Conservation (phyloP, 1,140 invertebrate genomes). For the Chymomyza costata region DNA sequence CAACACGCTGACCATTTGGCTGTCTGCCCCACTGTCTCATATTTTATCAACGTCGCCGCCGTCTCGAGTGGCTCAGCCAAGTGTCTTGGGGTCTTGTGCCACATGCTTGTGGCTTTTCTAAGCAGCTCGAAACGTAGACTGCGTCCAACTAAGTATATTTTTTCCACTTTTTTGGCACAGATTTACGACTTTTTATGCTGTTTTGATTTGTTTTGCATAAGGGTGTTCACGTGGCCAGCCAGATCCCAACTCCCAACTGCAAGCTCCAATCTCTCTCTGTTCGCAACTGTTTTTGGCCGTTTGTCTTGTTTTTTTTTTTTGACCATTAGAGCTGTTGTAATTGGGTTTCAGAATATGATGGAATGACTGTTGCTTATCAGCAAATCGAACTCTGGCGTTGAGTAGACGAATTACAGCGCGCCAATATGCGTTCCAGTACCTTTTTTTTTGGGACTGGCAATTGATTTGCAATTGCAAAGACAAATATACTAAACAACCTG, state of each 20-base stretch:
- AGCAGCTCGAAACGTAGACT: no score
- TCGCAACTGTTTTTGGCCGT: conserved; percentile 61
- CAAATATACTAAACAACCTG: no score
- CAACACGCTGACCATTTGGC: conserved; percentile 38
- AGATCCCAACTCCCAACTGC: conserved; percentile 7
- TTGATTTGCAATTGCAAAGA: no score
- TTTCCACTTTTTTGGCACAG: conserved; percentile 48
- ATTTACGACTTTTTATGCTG: conserved; percentile 69
- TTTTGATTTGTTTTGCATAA: conserved; percentile 74
- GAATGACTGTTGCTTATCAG: conserved; percentile 71
- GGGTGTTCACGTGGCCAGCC: conserved; percentile 67
- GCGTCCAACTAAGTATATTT: no score
- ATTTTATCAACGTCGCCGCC: conserved; percentile 49
- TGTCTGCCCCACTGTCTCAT: conserved; percentile 72
- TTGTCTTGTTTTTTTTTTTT: conserved; percentile 49
- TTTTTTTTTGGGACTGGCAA: no score
- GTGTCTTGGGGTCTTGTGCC: conserved; percentile 36
- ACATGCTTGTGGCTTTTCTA: conserved; percentile 55
- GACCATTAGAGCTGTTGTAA: conserved; percentile 40
- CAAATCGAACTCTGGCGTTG: conserved; percentile 67
- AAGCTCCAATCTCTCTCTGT: conserved; percentile 3
- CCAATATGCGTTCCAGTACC: no score
- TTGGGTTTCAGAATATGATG: conserved; percentile 72
- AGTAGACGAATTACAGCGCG: conserved; percentile 67
- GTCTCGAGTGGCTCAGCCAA: conserved; percentile 58